Base-by-base conservation (phyloP, 2,113 vertebrate genomes). In the Tylochromis polylepis region DNA sequence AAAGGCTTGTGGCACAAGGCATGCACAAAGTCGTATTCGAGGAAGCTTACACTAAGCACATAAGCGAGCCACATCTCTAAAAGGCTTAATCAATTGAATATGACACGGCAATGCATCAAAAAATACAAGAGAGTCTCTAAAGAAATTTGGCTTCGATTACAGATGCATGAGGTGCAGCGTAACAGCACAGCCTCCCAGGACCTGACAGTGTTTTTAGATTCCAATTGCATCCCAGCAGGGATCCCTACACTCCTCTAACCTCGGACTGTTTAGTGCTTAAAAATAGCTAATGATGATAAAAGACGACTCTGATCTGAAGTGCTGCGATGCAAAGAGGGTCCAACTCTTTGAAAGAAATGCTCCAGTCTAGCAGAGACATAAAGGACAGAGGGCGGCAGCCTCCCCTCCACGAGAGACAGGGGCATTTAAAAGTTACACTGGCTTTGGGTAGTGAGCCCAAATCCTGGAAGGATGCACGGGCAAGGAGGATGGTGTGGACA, bases 161-260 rank as follows among this genome's bases (percentile, higher is more conserved):
- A 84, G 84, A 89, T 90, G 89, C 70, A 87, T 81, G 83, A 90
- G 57, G 81, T 20, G 79, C 59, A 80, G 87, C 24, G 51, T 31
- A 89, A 10, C 82, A 83, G 72, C 86, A 46, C 83, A 86, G 83
- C 75, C 92, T 90, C 89, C 29, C 82, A 84, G 91, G 88, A 91
- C 84, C 12, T 90, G 83, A 88, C 89, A 82, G 88, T 92, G 92
- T 89, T 88, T 90, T 84, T 59, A 83, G 83, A 90, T 88, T 79
- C 91, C 89, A 93, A 83, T 51, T 83, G 87, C 83, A 83, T 87
- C 92, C 43, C 93, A 93, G 89, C 91, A 81, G 90, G 91, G 90
- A 82, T 86, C 81, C 87, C 81, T 24, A 3, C 84, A 77, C 77
- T 90, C 82, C 87, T 86, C 72, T 78, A 80, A 89, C 84, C 87